Evolutionary conservation across 1,140 invertebrate species (phyloP), one percentile per base, ranked within the genome.

Genomic region (Prorops nasuta): DNA sequence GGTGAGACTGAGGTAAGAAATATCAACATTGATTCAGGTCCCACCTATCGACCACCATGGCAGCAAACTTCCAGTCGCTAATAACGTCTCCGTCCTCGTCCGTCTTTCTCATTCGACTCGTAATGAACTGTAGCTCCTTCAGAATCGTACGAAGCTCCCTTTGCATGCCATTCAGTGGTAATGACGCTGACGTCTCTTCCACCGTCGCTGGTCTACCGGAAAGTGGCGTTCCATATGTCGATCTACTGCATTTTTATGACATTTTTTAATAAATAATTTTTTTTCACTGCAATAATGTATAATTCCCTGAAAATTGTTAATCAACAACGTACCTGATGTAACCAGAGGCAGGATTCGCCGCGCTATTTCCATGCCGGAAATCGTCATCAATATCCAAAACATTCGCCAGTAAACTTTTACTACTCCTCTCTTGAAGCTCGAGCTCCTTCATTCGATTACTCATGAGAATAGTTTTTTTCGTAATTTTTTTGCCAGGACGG

Each of bases 51-150:
- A 99, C 93, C 62, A 98, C 96, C 94, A 98, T 93, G 54, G 96
- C 96, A 44, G 97, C 96, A 77, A 98, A 99, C 76, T 98, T 98
- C 97, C 97, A 99, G 74, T 99, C 96, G 72, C 87, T 91, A 54
- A 94, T 92, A 37, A 94, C 82, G 67, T 95, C 92, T n/a, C 89
- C 86, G 64, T 91, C 89, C 57, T 93, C 90, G 64, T 96, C 92
- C 41, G 90, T 86, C 71, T 94, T 92, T 66, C 88, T 87, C 87
- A 95, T 91, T 53, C 90, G 84, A 60, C 84, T 83, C 10, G 93
- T 96, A 66, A 98, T 97, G 78, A 96, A 96, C 69, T 92, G 90
- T 38, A 99, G 81, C 79, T 98, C 95, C 59, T 87, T 84, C 14
- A 97, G 81, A 68, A 98, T 95, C 64, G 86, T 81, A 64, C 90